Conservation (phyloP, 1,140 invertebrate species). For the Vanessa tameamea region DNA sequence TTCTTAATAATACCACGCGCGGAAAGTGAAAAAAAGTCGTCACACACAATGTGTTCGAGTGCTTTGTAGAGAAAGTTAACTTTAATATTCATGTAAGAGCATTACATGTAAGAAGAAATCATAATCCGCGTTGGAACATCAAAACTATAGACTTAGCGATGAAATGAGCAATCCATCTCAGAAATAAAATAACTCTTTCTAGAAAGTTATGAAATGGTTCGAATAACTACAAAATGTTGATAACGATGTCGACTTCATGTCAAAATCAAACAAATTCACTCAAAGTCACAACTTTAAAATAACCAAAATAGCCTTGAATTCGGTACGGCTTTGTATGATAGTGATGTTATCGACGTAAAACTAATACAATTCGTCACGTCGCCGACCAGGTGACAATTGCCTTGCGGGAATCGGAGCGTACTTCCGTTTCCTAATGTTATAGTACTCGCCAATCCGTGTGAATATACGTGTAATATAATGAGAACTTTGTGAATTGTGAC, state of each 20-base stretch:
- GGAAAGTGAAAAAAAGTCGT: conserved; percentile 43
- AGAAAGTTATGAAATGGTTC: no score
- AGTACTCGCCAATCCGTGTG: conserved; percentile 43
- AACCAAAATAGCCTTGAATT: conserved; percentile 5
- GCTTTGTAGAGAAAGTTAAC: conserved; percentile 49
- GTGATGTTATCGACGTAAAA: conserved; percentile 32
- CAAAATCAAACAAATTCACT: neutral
- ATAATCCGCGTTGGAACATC: neutral
- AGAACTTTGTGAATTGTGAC: neutral
- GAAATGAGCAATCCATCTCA: neutral
- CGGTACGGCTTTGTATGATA: conserved; percentile 1
- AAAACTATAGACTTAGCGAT: neutral
- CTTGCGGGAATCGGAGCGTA: conserved; percentile 51
- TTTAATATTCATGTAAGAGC: conserved; percentile 50
- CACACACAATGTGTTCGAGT: conserved; percentile 44
- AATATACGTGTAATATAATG: conserved; percentile 20
- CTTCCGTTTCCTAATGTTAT: conserved; percentile 58
- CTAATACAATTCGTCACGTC: conserved; percentile 39
- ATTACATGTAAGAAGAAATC: conserved; percentile 21
- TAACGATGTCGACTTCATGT: no score
- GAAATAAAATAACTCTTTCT: neutral
- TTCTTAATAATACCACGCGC: conserved; percentile 47
- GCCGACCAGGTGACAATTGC: conserved; percentile 42
- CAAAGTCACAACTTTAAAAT: neutral
- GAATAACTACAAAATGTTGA: no score